A percentile compares a stretch with the other conserved stretches of the same genome.
Conservation (phyloP, 2,888 invertebrate species). For the Eristalis arbustorum region DNA sequence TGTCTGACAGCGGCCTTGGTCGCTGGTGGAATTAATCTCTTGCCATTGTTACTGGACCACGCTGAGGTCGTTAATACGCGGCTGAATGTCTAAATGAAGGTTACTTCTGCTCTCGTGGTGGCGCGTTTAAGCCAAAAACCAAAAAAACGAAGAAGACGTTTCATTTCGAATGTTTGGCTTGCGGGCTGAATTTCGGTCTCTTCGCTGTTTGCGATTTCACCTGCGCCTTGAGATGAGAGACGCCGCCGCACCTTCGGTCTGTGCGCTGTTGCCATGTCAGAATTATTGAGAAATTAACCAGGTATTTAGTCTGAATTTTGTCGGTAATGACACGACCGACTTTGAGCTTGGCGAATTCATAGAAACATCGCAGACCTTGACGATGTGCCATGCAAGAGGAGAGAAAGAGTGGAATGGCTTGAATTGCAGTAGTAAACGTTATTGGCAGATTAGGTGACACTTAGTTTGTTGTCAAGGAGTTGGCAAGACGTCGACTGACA, state of each 20-base stretch:
- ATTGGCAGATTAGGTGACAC: too few relatives aligned
- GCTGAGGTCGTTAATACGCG: background rate
- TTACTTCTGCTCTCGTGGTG: background rate
- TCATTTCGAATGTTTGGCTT: background rate
- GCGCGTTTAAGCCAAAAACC: background rate
- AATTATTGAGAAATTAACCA: background rate
- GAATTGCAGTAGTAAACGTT: too few relatives aligned
- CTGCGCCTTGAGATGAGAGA: background rate
- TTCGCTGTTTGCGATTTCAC: background rate
- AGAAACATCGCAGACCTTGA: too few relatives aligned
- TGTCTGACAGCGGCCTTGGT: background rate
- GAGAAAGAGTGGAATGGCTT: too few relatives aligned
- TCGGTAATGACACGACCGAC: background rate
- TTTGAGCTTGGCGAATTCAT: too few relatives aligned
- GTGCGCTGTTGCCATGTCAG: background rate
- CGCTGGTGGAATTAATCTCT: background rate
- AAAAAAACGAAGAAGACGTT: background rate
- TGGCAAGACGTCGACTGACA: too few relatives aligned
- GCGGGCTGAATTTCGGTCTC: background rate
- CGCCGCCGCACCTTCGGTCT: background rate
- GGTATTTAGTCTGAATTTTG: background rate
- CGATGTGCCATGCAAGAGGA: too few relatives aligned
- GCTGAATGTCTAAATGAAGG: background rate
- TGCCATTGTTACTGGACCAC: background rate
- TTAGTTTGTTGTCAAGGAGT: too few relatives aligned